Conservation (phyloP, 2,797 vertebrate genomes). For the Lycodopsis pacificus region DNA sequence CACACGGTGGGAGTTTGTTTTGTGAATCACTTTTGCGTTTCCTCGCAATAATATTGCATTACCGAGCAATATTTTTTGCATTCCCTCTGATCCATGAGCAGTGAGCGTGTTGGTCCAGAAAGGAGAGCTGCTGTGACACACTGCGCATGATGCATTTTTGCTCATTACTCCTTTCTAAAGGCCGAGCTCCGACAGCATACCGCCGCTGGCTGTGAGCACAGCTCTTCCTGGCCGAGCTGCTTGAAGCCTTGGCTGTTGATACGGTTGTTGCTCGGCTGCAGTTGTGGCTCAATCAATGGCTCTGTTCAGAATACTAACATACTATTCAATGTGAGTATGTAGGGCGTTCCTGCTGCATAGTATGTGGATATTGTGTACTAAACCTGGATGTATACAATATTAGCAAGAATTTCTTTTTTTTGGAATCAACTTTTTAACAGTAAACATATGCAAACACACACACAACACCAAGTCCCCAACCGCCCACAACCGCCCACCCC, state of each 20-base stretch:
- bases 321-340: neutral
- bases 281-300: neutral
- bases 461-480: no score
- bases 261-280: neutral
- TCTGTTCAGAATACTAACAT: neutral
- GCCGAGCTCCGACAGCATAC: neutral
- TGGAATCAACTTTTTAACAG: no score
- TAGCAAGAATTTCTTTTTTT: neutral
- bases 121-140: neutral
- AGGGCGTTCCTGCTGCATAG: no score
- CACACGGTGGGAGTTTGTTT: neutral
- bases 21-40: neutral
- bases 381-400: neutral
- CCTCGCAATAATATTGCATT: neutral
- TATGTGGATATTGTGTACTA: neutral
- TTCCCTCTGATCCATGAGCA: no score
- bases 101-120: neutral
- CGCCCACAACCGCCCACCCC: no score
- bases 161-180: slow-evolving; percentile 1
- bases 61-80: no score
- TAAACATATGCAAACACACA: no score
- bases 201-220: neutral
- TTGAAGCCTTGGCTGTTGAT: neutral
- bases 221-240: neutral
- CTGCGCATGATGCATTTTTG: neutral